phyloP scores from a whole-genome alignment of 2,113 vertebrate species.

The Eulemur rufifrons region DNA sequence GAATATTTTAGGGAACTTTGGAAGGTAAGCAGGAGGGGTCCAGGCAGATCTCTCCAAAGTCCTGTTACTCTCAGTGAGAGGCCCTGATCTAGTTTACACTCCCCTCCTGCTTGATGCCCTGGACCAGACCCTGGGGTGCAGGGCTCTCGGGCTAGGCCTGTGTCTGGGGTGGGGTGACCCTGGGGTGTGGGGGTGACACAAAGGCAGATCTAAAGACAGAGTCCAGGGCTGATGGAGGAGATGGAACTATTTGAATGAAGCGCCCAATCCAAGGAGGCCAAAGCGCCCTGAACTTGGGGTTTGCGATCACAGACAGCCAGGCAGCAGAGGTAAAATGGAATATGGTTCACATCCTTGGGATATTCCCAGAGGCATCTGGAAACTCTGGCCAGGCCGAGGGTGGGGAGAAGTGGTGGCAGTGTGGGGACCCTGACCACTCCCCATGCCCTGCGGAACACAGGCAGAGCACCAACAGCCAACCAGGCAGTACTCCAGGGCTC shows the following conservation, averaged over 20 bases:
- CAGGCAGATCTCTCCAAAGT: background rate
- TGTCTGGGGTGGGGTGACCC: background rate
- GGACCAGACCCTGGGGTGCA: background rate
- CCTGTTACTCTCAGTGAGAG: background rate
- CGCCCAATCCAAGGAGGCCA: background rate
- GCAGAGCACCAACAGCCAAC: background rate
- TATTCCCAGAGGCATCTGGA: background rate
- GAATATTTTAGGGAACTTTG: slow-evolving; percentile 62
- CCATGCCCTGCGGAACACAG: background rate
- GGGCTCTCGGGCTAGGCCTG: background rate
- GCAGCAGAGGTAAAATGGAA: background rate
- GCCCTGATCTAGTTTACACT: background rate
- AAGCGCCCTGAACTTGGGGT: background rate
- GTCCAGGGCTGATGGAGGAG: background rate
- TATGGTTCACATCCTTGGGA: background rate
- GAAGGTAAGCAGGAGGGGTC: slow-evolving; percentile 56
- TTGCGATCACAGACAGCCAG: background rate
- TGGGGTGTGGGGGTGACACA: background rate
- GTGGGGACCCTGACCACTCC: background rate
- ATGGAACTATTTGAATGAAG: background rate
- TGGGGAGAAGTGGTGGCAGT: background rate
- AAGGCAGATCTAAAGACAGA: background rate
- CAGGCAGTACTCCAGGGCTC: fast-evolving
- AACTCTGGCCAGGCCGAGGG: background rate
- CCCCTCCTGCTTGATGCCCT: background rate